phyloP scores from a whole-genome alignment of 2,888 invertebrate genomes.

The Chrysomela aeneicollis region DNA sequence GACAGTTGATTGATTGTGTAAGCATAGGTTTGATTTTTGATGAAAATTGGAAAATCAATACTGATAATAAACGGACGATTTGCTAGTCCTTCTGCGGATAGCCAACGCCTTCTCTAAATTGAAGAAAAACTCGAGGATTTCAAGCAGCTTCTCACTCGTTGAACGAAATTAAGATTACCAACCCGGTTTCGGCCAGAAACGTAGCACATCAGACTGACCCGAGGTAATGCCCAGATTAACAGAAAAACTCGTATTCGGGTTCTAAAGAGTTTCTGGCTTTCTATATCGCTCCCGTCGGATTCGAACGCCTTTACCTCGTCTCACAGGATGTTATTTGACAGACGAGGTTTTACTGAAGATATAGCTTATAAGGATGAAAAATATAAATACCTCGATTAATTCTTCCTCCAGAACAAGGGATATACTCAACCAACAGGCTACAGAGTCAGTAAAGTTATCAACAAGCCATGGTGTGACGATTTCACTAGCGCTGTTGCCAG shows the following conservation, averaged over 20 bases:
- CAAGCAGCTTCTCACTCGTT: slow-evolving; percentile 18
- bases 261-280: slow-evolving; percentile 32
- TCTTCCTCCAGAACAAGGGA: too few relatives aligned
- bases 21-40: too few relatives aligned
- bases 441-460: too few relatives aligned
- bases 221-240: slow-evolving; percentile 39
- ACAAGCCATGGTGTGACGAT: too few relatives aligned
- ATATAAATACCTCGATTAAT: too few relatives aligned
- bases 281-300: neutral
- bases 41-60: too few relatives aligned
- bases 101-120: slow-evolving; percentile 14
- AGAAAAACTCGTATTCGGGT: slow-evolving; percentile 39
- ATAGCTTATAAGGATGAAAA: too few relatives aligned
- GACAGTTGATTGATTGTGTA: too few relatives aligned
- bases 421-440: too few relatives aligned
- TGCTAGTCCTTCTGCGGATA: slow-evolving; percentile 22
- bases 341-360: too few relatives aligned
- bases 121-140: slow-evolving; percentile 17
- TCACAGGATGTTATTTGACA: too few relatives aligned
- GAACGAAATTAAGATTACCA: slow-evolving; percentile 28
- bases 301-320: neutral
- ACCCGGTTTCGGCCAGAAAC: slow-evolving; percentile 20
- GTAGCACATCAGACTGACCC: slow-evolving; percentile 33
- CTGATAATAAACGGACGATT: slow-evolving; percentile 24
- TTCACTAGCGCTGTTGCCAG: too few relatives aligned